Base-by-base conservation (phyloP, 2,113 vertebrate genomes). In the Nothobranchius kuhntae region DNA sequence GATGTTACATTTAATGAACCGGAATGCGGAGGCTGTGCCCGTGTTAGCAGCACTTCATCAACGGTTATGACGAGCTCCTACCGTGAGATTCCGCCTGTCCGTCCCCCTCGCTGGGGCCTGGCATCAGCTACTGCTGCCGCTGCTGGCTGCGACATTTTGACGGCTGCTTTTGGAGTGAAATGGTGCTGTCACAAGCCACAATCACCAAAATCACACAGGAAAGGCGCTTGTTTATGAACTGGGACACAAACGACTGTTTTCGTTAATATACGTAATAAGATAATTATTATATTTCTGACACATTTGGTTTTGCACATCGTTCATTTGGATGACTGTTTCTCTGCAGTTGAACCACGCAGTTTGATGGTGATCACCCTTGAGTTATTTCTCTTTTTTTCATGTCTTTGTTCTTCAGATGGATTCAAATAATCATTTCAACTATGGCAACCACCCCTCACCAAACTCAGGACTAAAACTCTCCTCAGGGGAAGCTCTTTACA, bases 401-500 rank as follows among this genome's bases (percentile, higher is more conserved):
- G 30, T 17, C 14, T 36, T 50, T 13, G 17, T 47, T 73, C 77
- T 83, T 6, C 64, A 93, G 92, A 97, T 99, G 97, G 96, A 98
- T 88, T 93, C 96, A 74, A 97, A 96, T 91, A 94, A 95, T 91
- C 95, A 94, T 93, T 95, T 96, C 89, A 94, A 94, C 89, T 97
- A 96, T 89, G 91, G 94, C 86, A 94, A 94, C 91, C 94, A 95
- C 92, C 87, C 95, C 84, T 93, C 95, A 75, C 86, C 94, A 88
- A 96, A 95, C 96, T 96, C 96, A 95, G 95, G 95, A 95, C 91
- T 95, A 89, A 98, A 97, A 94, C 93, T 92, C 89, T 93, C 95
- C 92, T 96, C 95, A 92, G 95, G 95, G 93, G 96, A 97, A 93
- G 91, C 93, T 87, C 93, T 95, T 90, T 98, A 95, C 90, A 65